Conservation (phyloP, 2,797 vertebrate species). For the Pseudochromis fuscus region DNA sequence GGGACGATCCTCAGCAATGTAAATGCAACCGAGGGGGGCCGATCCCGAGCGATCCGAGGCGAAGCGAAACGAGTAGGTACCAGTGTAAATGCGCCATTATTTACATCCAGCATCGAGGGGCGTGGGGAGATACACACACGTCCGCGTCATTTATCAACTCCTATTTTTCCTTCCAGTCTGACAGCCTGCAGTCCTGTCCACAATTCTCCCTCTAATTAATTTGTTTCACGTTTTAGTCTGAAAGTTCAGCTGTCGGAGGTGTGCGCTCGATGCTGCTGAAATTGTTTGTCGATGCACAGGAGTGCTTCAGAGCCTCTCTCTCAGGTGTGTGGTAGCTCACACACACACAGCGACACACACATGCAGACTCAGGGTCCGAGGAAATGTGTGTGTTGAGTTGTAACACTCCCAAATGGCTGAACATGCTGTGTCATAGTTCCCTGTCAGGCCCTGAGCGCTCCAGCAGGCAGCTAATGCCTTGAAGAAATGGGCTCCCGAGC, state of each 20-base stretch:
- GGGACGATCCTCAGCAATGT: too few species aligned
- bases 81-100: too few species aligned
- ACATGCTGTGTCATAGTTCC: conserved; percentile 72
- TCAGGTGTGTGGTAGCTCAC: conserved; percentile 37
- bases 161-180: conserved; percentile 51
- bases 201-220: conserved; percentile 53
- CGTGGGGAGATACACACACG: conserved; percentile 61
- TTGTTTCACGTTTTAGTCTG: not conserved
- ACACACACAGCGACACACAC: conserved; percentile 31
- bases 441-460: conserved; percentile 79
- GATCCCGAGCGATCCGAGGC: too few species aligned
- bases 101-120: conserved; percentile 69
- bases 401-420: conserved; percentile 73
- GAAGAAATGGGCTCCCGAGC: conserved; percentile 77
- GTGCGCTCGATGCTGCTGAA: conserved; percentile 8
- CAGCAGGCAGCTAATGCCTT: conserved; percentile 81
- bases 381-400: conserved; percentile 59
- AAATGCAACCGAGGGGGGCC: too few species aligned
- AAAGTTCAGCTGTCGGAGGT: conserved; percentile 14
- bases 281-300: not conserved
- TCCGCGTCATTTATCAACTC: conserved; percentile 74
- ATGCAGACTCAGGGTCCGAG: conserved; percentile 12
- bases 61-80: too few species aligned
- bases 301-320: conserved; percentile 17
- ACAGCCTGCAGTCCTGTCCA: conserved; percentile 44